A percentile compares a stretch with the other conserved stretches of the same genome.
These are phyloP conservation scores for Calameuta idolon DNA, from an alignment of 2,888 invertebrate genomes.

Conservation along the genomic window DNA sequence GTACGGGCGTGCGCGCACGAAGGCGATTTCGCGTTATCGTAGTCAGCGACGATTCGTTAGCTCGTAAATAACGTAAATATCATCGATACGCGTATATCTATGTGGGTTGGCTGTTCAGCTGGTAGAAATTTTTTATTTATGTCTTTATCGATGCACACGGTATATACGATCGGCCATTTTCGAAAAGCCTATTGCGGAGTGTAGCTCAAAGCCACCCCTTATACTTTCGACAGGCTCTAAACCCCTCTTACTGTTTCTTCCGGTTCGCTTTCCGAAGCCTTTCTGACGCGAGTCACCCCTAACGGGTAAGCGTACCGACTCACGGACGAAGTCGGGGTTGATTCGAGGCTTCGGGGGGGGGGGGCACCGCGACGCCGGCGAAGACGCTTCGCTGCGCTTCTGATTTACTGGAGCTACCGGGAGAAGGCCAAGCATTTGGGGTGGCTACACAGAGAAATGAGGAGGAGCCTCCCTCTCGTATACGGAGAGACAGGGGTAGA, in stretches of 20 bases:
- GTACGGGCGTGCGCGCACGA: neutral
- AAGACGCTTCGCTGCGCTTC: conserved; percentile 59
- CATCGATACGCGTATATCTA: neutral
- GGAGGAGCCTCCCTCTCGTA: conserved; percentile 1
- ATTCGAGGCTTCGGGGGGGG: conserved; percentile 33
- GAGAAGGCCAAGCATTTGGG: conserved; percentile 19
- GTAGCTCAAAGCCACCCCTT: neutral
- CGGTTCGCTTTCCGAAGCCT: conserved; percentile 4
- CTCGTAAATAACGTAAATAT: neutral
- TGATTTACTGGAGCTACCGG: conserved; percentile 52
- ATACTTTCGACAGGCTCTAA: neutral
- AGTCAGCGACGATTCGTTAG: neutral
- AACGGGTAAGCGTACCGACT: conserved; percentile 35
- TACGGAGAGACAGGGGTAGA: conserved; percentile 8
- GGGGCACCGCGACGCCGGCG: conserved; percentile 31
- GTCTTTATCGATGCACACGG: neutral
- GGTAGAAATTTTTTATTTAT: neutral
- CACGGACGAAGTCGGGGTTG: conserved; percentile 35
- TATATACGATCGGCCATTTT: neutral
- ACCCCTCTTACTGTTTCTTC: conserved; percentile 8
- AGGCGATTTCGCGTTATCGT: neutral
- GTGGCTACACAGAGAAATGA: conserved; percentile 12
- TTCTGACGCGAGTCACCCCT: conserved; percentile 17
- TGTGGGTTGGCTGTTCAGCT: neutral
- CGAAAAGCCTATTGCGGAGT: neutral